Evolutionary conservation across 35 echinoderm and acorn worm species (phyloP).

Genomic region (Ophioderma brevispina): DNA sequence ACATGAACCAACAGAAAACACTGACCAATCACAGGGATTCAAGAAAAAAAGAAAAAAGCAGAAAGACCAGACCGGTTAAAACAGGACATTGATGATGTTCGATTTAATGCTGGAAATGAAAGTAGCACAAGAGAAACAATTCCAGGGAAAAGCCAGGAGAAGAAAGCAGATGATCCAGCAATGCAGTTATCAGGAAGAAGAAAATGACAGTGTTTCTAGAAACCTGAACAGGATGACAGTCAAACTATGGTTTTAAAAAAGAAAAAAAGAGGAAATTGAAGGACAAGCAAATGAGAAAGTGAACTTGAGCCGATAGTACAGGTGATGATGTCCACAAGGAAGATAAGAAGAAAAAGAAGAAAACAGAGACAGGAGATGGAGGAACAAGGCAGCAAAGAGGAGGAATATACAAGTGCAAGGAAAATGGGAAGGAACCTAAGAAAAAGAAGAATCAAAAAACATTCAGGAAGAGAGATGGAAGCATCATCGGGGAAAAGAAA

Average conservation of each 20-base stretch:
- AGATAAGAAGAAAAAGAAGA: background rate
- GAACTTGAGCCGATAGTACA: no score
- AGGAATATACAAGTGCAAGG: background rate
- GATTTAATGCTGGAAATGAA: background rate
- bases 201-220: background rate
- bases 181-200: background rate
- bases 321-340: background rate
- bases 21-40: background rate
- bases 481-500: background rate
- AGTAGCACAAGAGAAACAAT: background rate
- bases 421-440: slow-evolving; percentile 2
- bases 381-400: background rate
- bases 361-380: background rate
- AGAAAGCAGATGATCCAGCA: background rate
- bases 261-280: background rate
- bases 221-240: background rate
- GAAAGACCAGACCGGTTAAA: no score
- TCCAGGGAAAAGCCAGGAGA: no score
- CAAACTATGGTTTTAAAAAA: background rate
- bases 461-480: background rate
- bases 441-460: no score
- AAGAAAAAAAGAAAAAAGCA: slow-evolving; percentile 21
- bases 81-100: no score
- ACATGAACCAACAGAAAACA: background rate
- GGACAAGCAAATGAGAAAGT: background rate